phyloP scores from a whole-genome alignment of 1,140 invertebrate genomes.

The Drosophila kepulauana region DNA sequence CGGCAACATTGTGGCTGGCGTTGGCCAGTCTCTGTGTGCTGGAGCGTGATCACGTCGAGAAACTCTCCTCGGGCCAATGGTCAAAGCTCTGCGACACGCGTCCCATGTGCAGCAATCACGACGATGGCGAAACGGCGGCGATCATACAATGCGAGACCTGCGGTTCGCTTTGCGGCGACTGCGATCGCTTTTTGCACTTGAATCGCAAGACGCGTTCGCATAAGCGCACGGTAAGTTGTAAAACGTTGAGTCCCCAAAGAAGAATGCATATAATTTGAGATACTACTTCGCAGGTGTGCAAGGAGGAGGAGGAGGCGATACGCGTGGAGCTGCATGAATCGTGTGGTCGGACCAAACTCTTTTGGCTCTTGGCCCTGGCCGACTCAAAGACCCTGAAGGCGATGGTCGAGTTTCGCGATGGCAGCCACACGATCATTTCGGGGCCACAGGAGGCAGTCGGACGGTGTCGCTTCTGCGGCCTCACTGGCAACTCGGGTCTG shows the following conservation, averaged over 20 bases:
- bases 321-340: conserved; percentile 98
- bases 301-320: conserved; percentile 97
- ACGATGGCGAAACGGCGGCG: conserved; percentile 97
- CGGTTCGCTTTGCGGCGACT: conserved; percentile 97
- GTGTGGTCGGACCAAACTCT: conserved; percentile 97
- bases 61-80: conserved; percentile 91
- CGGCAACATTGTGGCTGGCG: conserved; percentile 95
- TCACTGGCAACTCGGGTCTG: conserved; percentile 92
- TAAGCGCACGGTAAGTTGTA: conserved; percentile 89
- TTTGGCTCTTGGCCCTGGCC: conserved; percentile 96
- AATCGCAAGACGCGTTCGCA: conserved; percentile 94
- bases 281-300: conserved; percentile 88
- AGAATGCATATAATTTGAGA: neutral
- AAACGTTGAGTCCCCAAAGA: no score
- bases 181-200: conserved; percentile 97
- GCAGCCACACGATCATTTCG: conserved; percentile 85
- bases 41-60: conserved; percentile 95
- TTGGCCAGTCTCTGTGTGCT: conserved; percentile 96
- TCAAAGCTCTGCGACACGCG: conserved; percentile 85
- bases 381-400: conserved; percentile 97
- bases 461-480: conserved; percentile 96
- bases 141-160: conserved; percentile 97
- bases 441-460: conserved; percentile 87
- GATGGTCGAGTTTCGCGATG: conserved; percentile 96
- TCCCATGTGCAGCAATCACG: conserved; percentile 96